Conservation (phyloP, 2,888 invertebrate species). For the Sclerodermus sp. region DNA sequence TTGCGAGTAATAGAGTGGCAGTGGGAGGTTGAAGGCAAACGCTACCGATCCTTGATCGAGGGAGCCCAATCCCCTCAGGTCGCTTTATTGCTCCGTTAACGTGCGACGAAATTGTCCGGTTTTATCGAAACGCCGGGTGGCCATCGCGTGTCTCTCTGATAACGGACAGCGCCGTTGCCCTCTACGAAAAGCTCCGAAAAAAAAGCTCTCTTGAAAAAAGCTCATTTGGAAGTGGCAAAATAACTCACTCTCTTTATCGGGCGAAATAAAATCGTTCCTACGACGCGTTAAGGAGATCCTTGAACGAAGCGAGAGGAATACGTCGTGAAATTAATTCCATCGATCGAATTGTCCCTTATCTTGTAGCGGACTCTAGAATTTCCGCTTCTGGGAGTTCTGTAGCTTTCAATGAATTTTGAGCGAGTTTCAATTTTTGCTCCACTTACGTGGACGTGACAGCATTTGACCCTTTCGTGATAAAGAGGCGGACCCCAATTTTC, state of each 20-base stretch:
- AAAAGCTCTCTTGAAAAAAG: background rate
- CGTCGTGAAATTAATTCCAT: no score
- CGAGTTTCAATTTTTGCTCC: background rate
- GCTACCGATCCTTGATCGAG: conserved; percentile 21
- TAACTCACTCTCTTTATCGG: background rate
- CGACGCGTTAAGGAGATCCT: no score
- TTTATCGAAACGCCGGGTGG: background rate
- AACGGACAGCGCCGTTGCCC: background rate
- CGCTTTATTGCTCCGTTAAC: conserved; percentile 26
- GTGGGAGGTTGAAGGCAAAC: background rate
- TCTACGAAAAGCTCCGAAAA: background rate
- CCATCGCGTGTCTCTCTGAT: background rate
- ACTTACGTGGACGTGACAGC: conserved; percentile 6
- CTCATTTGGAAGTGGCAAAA: background rate
- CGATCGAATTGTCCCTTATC: no score
- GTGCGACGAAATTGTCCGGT: conserved; percentile 15
- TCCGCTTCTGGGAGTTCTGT: background rate
- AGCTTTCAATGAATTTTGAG: background rate
- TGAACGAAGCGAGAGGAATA: no score
- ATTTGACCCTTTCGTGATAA: conserved; percentile 23
- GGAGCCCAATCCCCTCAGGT: conserved; percentile 9
- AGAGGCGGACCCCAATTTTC: conserved; percentile 12
- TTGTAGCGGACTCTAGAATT: no score
- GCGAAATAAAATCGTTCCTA: no score
- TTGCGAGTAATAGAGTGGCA: no score